phyloP scores from a whole-genome alignment of 2,113 vertebrate species.

The Catharus bicknelli region DNA sequence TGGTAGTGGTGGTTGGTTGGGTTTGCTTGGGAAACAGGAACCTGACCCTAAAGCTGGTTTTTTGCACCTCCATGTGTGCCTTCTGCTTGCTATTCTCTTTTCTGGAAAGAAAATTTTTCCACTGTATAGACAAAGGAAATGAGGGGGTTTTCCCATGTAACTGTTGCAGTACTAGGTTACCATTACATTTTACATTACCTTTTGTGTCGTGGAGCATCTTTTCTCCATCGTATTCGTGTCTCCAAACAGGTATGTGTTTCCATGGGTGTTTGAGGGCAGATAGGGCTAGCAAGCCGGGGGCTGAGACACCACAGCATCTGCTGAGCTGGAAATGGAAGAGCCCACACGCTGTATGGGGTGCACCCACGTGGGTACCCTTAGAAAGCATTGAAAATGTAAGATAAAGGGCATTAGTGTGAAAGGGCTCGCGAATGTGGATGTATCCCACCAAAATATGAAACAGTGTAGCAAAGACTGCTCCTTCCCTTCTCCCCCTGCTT shows the following conservation, averaged over 20 bases:
- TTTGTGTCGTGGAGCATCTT: background rate
- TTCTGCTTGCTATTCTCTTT: background rate
- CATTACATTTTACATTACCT: background rate
- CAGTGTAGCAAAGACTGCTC: background rate
- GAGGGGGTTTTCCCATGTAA: rapidly evolving
- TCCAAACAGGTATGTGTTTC: background rate
- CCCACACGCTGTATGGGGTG: background rate
- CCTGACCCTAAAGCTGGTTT: background rate
- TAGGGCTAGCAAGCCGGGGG: background rate
- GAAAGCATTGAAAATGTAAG: background rate
- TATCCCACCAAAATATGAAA: no score
- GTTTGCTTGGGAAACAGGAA: background rate
- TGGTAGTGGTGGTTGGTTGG: background rate
- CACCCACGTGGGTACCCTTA: background rate
- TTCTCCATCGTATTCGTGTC: background rate
- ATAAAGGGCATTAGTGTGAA: background rate
- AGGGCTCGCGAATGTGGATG: background rate
- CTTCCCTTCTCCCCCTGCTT: background rate
- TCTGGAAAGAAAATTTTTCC: background rate
- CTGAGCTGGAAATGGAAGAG: background rate
- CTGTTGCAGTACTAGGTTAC: background rate
- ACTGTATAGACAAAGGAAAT: background rate
- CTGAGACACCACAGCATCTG: background rate
- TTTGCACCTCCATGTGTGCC: background rate
- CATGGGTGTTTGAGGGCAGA: background rate